Conservation (phyloP, 2,888 invertebrate genomes). For the Metallyticus violacea region DNA sequence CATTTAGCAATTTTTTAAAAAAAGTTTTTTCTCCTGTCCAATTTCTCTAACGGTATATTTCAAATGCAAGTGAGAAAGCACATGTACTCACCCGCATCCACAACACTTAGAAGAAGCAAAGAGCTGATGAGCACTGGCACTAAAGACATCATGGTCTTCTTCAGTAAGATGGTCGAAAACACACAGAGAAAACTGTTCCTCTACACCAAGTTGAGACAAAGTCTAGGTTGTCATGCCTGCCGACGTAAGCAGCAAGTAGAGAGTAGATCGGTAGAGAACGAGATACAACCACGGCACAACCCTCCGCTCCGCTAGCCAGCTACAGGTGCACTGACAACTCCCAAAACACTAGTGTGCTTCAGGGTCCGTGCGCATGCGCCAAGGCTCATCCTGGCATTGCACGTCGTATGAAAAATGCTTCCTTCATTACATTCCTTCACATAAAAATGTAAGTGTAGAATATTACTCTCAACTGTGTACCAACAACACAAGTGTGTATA, state of each 20-base stretch:
- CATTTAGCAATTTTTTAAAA: too few relatives aligned
- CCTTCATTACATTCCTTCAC: too few relatives aligned
- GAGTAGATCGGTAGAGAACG: not conserved
- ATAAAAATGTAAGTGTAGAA: too few relatives aligned
- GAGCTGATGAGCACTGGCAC: not conserved
- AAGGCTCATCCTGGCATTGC: too few relatives aligned
- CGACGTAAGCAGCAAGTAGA: too few relatives aligned
- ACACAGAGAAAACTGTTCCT: not conserved
- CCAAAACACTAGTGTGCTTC: not conserved
- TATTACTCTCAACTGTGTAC: too few relatives aligned
- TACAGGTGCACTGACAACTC: slow-evolving; percentile 16
- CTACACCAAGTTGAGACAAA: not conserved
- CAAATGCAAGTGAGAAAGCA: too few relatives aligned
- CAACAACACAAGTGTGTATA: too few relatives aligned
- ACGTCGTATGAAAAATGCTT: too few relatives aligned
- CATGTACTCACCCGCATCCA: not conserved
- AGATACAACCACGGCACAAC: not conserved
- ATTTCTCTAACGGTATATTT: too few relatives aligned
- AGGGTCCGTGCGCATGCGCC: not conserved
- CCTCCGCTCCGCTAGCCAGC: not conserved
- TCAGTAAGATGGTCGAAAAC: not conserved
- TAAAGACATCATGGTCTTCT: not conserved
- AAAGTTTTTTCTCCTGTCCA: too few relatives aligned
- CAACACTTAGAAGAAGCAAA: not conserved
- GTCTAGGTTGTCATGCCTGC: not conserved